phyloP scores from a whole-genome alignment of 2,113 vertebrate genomes.

The Oncorhynchus keta region DNA sequence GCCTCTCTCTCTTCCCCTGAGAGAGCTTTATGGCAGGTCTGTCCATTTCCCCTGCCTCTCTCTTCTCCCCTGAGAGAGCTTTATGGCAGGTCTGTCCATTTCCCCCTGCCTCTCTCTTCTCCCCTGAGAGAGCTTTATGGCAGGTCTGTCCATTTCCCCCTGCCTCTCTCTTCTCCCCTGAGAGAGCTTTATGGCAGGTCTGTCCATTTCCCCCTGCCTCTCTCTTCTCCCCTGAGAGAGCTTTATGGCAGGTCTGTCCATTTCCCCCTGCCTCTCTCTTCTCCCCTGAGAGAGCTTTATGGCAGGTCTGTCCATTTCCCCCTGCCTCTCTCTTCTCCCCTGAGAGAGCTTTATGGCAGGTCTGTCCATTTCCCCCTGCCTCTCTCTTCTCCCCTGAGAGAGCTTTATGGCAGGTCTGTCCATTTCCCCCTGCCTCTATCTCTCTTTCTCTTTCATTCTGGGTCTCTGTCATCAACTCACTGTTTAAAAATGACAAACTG shows the following conservation, averaged over 20 bases:
- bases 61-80: background rate
- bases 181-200: background rate
- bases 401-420: background rate
- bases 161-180: background rate
- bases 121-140: background rate
- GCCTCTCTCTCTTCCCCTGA: background rate
- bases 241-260: too few relatives aligned
- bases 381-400: too few relatives aligned
- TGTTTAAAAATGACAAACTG: background rate
- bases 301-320: background rate
- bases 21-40: background rate
- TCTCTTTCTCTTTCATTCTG: constrained; percentile 2
- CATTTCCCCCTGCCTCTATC: background rate
- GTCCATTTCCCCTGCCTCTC: background rate
- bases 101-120: background rate
- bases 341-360: background rate
- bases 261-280: background rate
- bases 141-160: background rate
- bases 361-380: background rate
- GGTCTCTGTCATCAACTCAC: background rate
- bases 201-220: background rate
- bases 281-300: background rate
- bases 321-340: background rate
- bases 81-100: background rate
- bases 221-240: background rate